phyloP scores from a whole-genome alignment of 1,140 invertebrate species.

The Kradibia gibbosae region DNA sequence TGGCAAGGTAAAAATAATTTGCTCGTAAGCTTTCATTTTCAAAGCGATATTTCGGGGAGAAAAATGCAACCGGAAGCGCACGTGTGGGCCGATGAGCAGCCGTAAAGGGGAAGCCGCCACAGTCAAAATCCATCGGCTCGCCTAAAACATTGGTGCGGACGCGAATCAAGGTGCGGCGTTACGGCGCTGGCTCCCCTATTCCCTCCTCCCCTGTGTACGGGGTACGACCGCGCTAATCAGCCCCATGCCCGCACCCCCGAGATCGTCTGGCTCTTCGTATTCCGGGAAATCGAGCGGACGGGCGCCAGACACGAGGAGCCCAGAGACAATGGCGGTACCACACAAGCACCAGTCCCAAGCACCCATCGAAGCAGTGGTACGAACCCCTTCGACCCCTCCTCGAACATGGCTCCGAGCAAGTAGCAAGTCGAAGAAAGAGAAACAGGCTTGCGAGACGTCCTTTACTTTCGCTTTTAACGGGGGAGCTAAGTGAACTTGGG shows the following conservation, averaged over 20 bases:
- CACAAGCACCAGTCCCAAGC: conserved; percentile 6
- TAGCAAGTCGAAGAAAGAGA: background rate
- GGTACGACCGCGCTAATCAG: no score
- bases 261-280: background rate
- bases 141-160: conserved; percentile 22
- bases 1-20: no score
- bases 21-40: no score
- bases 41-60: no score
- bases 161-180: background rate
- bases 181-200: background rate
- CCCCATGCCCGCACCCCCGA: background rate
- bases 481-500: conserved; percentile 2
- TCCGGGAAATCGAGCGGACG: conserved; percentile 33
- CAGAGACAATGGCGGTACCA: background rate
- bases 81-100: no score
- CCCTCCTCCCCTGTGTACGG: background rate
- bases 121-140: conserved; percentile 6
- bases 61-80: background rate
- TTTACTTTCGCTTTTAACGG: background rate
- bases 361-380: no score
- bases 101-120: background rate
- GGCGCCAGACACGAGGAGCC: conserved; percentile 11
- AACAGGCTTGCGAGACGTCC: background rate
- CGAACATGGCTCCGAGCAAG: no score
- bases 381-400: background rate